phyloP scores from a whole-genome alignment of 2,888 invertebrate species.

The Stenodera caucasica region DNA sequence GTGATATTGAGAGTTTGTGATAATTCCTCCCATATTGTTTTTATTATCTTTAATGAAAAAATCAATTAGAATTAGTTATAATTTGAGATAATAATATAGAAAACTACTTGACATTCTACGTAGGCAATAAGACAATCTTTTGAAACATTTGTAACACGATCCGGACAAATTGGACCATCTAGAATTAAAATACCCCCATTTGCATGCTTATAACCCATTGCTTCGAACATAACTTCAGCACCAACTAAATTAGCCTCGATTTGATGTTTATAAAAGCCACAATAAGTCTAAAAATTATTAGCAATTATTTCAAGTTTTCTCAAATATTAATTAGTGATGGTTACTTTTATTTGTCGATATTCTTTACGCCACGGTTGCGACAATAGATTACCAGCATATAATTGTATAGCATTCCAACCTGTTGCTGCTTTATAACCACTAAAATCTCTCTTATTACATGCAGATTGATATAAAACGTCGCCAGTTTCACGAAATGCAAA shows the following conservation, averaged over 20 bases:
- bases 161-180: constrained; percentile 79
- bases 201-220: constrained; percentile 77
- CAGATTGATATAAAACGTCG: constrained; percentile 73
- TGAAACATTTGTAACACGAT: constrained; percentile 76
- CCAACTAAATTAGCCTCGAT: constrained; percentile 79
- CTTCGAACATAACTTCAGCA: constrained; percentile 74
- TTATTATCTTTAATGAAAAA: constrained; percentile 65
- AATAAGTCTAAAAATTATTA: constrained; percentile 67
- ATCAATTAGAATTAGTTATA: constrained; percentile 13
- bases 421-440: constrained; percentile 79
- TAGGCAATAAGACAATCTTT: constrained; percentile 84
- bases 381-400: constrained; percentile 83
- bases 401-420: constrained; percentile 82
- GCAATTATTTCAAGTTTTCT: not conserved
- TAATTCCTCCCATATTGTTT: constrained; percentile 73
- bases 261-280: constrained; percentile 86
- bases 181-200: constrained; percentile 64
- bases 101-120: constrained; percentile 79
- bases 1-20: constrained; percentile 59
- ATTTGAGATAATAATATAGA: not conserved
- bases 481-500: constrained; percentile 76
- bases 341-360: constrained; percentile 77
- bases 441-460: constrained; percentile 70
- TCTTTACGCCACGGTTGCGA: constrained; percentile 90
- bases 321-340: constrained; percentile 25